Evolutionary conservation across 1,140 invertebrate species (phyloP), one percentile per base, ranked within the genome.

Genomic region (Leucophenga varia): DNA sequence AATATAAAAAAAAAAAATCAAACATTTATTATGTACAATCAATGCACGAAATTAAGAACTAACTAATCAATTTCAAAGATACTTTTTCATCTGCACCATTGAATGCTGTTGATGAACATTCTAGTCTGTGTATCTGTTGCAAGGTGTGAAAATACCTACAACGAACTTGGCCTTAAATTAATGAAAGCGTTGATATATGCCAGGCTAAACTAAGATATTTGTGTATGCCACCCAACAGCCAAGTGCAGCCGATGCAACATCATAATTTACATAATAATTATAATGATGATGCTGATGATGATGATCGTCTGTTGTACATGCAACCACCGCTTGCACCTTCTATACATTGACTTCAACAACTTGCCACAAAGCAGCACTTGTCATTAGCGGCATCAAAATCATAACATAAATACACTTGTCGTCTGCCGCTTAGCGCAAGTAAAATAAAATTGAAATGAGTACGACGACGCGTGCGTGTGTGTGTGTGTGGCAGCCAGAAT

Each of bases 391-490:
- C 61, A 71, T 72, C 58, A 64, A 71, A 61, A 72, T 72, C 68
- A 72, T 72, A 72, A 72, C 61, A 72, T 72, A 72, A 72, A 72
- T 72, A 72, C 59, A 64, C 67, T 72, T 71, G 68, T 72, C 68
- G 68, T 72, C 67, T 72, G 61, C 44, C 55, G 51, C 43, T 50
- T 19, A 38, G 34, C 21, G 37, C 20, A 49, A 34, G 45, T 34
- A 35, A 37, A 42, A 42, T 20, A 42, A 38, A 32, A 7, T 3
- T 30, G 48, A 37, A 49, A 43, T 49, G 28, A 38, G 47, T 32
- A 10, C 22, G 22, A 10, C 22, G 10, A 25, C 22, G 22, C 10
- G 22, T 25, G 22, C 10, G 22, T 25, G 35, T 10, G 17, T 16
- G 21, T 34, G 37, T 22, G 36, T 47, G 45, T 41, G 45, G 45